Conservation (phyloP, 2,113 vertebrate genomes). For the Ciconia stormi region DNA sequence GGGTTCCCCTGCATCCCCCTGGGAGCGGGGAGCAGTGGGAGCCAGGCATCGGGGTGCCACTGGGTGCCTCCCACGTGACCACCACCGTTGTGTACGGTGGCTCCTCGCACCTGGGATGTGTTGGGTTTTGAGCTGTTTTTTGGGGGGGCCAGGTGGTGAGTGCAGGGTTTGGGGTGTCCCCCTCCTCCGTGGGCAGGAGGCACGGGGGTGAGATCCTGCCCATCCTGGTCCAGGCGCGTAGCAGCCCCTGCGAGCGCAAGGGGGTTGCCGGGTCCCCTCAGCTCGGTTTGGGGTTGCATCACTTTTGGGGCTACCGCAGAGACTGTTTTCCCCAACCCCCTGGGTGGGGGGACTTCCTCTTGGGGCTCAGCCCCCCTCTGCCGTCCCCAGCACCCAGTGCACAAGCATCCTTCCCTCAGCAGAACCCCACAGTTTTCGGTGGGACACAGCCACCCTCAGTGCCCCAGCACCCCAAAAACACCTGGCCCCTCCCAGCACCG, state of each 20-base stretch:
- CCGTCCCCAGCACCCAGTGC: not conserved
- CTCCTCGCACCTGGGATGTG: not conserved
- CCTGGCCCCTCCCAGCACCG: rapidly evolving
- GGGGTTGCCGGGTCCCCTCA: rapidly evolving
- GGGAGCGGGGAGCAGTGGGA: not conserved
- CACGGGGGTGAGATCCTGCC: not conserved
- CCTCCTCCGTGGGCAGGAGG: not conserved
- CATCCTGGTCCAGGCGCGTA: not conserved
- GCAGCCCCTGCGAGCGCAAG: not conserved
- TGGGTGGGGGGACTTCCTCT: not conserved
- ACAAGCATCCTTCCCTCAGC: not conserved
- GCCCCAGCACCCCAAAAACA: not conserved
- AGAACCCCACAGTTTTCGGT: not conserved
- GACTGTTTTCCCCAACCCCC: not conserved
- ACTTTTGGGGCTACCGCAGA: not conserved
- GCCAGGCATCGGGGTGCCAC: not conserved
- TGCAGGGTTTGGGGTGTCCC: not conserved
- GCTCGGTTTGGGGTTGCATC: not conserved
- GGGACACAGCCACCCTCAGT: not conserved
- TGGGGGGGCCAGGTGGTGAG: not conserved
- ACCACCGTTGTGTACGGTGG: rapidly evolving
- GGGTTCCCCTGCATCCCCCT: not conserved
- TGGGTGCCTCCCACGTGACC: not conserved
- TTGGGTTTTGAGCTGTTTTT: not conserved
- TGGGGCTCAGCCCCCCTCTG: not conserved